Base-by-base conservation (phyloP, 1,140 invertebrate genomes). In the Uloborus diversus region DNA sequence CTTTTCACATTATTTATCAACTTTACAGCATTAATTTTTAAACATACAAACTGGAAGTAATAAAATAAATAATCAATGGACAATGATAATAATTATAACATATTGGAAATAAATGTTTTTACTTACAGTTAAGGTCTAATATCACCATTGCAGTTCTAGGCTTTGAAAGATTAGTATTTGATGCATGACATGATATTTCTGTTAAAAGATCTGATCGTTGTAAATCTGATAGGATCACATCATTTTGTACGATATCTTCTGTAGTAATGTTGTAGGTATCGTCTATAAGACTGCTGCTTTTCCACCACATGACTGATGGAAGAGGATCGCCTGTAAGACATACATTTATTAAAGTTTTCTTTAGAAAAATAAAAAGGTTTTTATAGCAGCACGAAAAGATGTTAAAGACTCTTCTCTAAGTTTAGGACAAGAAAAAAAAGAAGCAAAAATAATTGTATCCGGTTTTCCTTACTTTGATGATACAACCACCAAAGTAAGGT, bases 231-330 rank as follows among this genome's bases (percentile, higher is more conserved):
- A 92, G 93, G 51, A 90, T 90, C 82, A 94, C 88, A 71, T 91
- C 91, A 88, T 94, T 94, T 81, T 93, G 89, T 42, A 93, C 93
- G 35, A 91, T 85, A 1, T 91, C 92, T 69, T 93, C 91, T 2
- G 88, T 82, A 30, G 90, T 87, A 82, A 91, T 89, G 81, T 92
- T 91, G 85, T 89, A 94, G 7, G 92, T 92, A 83, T 94, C 93
- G 86, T 95, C 93, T 83, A 94, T 92, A 81, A 94, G 90, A 5
- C 88, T 89, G 84, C 94, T 94, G 85, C 94, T 93, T 81, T 94
- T 88, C 86, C 91, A 95, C 94, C 94, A 95, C 35, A 90, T 93
- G n/a, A 95, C 90, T 79, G 89, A 89, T 0, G 94, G 93, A 79
- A 89, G 88, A 25, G 94, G 94, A 75, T 90, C 90, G 81, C 93